These are phyloP conservation scores for Pomatorhinus ruficollis DNA, from an alignment of 2,113 vertebrate genomes.

Conservation along the genomic window DNA sequence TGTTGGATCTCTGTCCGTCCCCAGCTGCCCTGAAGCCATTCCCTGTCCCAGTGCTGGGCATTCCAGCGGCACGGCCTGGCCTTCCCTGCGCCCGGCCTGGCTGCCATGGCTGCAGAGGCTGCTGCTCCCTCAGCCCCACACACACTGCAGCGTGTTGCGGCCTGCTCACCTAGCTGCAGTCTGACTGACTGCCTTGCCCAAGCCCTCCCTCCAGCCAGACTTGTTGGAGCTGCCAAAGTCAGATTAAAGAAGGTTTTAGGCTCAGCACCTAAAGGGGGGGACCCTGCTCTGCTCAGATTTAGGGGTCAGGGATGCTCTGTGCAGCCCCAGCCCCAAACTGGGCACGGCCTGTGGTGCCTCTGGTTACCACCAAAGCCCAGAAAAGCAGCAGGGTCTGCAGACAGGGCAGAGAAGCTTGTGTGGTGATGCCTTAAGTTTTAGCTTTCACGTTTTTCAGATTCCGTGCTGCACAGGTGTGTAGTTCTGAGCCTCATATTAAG, in stretches of 20 bases:
- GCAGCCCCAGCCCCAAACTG: accelerated
- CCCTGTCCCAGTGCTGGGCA: not conserved
- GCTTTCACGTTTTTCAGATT: too few relatives aligned
- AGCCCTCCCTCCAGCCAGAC: not conserved
- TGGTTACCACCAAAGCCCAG: accelerated
- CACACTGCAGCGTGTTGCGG: too few relatives aligned
- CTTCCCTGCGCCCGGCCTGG: too few relatives aligned
- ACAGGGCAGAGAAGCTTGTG: accelerated
- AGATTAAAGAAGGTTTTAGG: not conserved
- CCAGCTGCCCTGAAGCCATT: not conserved
- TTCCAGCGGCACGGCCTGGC: not conserved
- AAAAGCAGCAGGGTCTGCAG: not conserved
- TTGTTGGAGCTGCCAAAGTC: not conserved
- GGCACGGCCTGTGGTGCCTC: not conserved
- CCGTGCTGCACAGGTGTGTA: too few relatives aligned
- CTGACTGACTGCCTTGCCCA: not conserved
- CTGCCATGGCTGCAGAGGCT: not conserved
- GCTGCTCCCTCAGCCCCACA: not conserved
- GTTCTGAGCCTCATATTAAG: too few relatives aligned
- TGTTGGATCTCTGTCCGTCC: not conserved
- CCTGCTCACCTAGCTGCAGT: not conserved
- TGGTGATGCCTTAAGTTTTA: too few relatives aligned
- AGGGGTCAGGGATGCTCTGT: not conserved
- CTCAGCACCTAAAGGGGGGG: not conserved
- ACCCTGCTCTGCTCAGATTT: not conserved